Evolutionary conservation across 1,140 invertebrate genomes (phyloP), one percentile per base, ranked within the genome.

Genomic region (Drosophila bifasciata): DNA sequence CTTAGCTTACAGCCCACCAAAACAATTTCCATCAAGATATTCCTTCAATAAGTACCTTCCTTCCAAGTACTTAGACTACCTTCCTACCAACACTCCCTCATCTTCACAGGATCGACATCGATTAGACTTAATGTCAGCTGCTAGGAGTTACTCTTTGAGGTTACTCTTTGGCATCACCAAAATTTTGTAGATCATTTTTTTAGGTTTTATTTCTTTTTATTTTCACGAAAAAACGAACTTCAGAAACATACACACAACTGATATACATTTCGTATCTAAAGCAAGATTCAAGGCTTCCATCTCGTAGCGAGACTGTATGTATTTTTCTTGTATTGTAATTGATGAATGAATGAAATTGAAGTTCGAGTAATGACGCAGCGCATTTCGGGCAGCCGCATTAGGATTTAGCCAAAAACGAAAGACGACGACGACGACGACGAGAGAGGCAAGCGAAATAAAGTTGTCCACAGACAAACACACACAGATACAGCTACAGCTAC

Each of bases 291-390:
- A 84, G 79, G 80, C 79, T 84, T 84, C 70, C 59, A 72, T 64
- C 63, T 64, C 63, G 71, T 64, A 68, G 11, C 76, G 66, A 79
- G 68, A 70, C 66, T 58, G 53, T 70, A 70, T 23, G 21, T 70
- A 44, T 46, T 70, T 70, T 84, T 84, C 81, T 83, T 72, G 80
- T 79, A 86, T 86, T 86, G 81, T 86, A 86, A 86, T 86, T 86
- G 81, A 86, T 86, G 81, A 86, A 85, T 85, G 81, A 85, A 86
- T 86, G 83, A 86, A 86, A 86, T 86, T 86, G 81, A 86, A 86
- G 81, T 86, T 86, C 81, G 81, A 86, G 81, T 81, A 81, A 86
- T 86, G 83, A 86, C 81, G 61, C 81, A 88, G 81, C 81, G 32
- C n/a, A 28, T 71, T 86, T 88, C n/a, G 48, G 32, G 57, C 28